phyloP scores from a whole-genome alignment of 53 echinoderm and acorn worm genomes.

The Temnopleurus reevesii region DNA sequence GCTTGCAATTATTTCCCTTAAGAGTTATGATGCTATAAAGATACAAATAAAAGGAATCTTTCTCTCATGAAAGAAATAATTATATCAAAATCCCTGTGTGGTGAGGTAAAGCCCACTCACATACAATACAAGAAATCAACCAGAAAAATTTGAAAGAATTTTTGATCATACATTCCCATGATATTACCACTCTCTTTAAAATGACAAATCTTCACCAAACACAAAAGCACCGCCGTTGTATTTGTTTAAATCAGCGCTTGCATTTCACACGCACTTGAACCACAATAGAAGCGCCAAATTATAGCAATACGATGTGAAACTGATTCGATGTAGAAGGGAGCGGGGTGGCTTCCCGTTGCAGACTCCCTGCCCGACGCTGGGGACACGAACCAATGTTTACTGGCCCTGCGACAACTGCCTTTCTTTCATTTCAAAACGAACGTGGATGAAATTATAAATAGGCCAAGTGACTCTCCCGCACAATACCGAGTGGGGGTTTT shows the following conservation, averaged over 20 bases:
- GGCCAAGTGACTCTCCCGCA: slow-evolving; percentile 43
- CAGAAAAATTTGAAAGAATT: neutral
- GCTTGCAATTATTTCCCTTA: too few species aligned
- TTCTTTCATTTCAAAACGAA: slow-evolving; percentile 27
- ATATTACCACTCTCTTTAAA: neutral
- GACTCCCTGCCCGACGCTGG: neutral
- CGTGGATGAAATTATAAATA: neutral
- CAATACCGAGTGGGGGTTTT: neutral
- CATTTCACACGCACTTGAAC: slow-evolving; percentile 16
- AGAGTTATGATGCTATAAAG: too few species aligned
- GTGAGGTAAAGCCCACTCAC: too few species aligned
- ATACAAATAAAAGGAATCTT: too few species aligned
- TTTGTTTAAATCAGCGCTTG: slow-evolving; percentile 41
- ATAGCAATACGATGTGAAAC: slow-evolving; percentile 21
- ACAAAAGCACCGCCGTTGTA: slow-evolving; percentile 12
- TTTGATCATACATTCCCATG: neutral
- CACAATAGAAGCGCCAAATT: slow-evolving; percentile 30
- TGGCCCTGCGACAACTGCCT: slow-evolving; percentile 51
- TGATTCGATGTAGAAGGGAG: neutral
- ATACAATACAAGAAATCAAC: neutral
- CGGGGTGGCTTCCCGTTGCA: neutral
- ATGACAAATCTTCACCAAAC: neutral
- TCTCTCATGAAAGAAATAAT: too few species aligned
- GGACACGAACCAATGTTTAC: slow-evolving; percentile 47
- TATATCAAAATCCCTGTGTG: too few species aligned